Conservation (phyloP, 1,140 invertebrate genomes). For the Maniola jurtina region DNA sequence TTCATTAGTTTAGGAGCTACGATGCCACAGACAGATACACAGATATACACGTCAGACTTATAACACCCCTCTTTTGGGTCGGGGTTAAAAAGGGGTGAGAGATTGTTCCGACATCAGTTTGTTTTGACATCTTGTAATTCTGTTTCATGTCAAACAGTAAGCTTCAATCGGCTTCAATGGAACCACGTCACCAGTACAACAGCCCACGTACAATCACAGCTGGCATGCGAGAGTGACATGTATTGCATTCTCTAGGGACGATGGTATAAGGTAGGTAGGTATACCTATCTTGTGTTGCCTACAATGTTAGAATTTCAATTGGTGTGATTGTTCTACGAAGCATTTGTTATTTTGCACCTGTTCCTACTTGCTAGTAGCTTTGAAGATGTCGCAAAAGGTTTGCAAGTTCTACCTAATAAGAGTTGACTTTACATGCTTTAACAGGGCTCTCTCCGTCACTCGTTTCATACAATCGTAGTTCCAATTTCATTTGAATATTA, state of each 20-base stretch:
- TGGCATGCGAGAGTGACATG: background rate
- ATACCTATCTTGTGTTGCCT: background rate
- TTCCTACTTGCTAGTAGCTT: background rate
- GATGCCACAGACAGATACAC: no score
- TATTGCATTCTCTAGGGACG: slow-evolving; percentile 6
- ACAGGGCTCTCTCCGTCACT: no score
- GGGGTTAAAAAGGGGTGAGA: no score
- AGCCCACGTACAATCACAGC: slow-evolving; percentile 1
- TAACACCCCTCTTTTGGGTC: no score
- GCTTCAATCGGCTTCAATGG: background rate
- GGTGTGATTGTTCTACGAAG: slow-evolving; percentile 9
- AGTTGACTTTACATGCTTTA: no score
- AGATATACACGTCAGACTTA: no score
- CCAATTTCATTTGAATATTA: no score
- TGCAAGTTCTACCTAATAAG: background rate
- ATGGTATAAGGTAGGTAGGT: background rate
- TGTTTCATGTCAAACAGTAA: no score
- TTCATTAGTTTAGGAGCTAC: no score
- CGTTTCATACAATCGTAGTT: no score
- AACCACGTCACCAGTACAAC: slow-evolving; percentile 2
- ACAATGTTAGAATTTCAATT: slow-evolving; percentile 7
- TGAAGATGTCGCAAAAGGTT: background rate
- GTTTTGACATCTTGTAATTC: no score
- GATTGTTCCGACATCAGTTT: no score
- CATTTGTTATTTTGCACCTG: slow-evolving; percentile 10